phyloP scores from a whole-genome alignment of 2,113 vertebrate genomes.

The Antechinus stuartii region DNA sequence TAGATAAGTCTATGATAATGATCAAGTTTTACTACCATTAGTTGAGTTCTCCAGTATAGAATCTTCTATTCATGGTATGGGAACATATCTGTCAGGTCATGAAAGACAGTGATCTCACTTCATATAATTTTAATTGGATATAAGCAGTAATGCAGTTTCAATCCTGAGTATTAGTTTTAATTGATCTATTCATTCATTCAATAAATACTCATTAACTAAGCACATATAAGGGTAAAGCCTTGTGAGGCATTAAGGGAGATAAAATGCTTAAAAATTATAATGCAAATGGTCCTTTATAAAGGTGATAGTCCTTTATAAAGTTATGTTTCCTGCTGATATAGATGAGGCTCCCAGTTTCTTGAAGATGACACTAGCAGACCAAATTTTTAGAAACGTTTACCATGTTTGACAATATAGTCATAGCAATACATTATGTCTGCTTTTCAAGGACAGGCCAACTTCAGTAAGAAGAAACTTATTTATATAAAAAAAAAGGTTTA shows the following conservation, averaged over 20 bases:
- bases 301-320: neutral
- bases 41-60: neutral
- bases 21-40: neutral
- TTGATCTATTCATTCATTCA: neutral
- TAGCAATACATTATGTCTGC: neutral
- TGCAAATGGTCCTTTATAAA: neutral
- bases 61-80: neutral
- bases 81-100: neutral
- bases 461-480: neutral
- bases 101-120: neutral
- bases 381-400: neutral
- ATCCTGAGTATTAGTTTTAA: neutral
- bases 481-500: neutral
- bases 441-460: neutral
- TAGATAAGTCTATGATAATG: neutral
- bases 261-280: neutral
- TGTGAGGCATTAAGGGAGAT: neutral
- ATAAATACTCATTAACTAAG: neutral
- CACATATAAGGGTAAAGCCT: neutral
- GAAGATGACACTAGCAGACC: neutral
- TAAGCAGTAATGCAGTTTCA: neutral
- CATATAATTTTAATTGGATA: neutral
- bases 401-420: neutral
- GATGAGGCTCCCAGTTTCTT: neutral
- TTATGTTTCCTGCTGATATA: neutral